phyloP scores from a whole-genome alignment of 1,140 invertebrate genomes.

The Apis florea region DNA sequence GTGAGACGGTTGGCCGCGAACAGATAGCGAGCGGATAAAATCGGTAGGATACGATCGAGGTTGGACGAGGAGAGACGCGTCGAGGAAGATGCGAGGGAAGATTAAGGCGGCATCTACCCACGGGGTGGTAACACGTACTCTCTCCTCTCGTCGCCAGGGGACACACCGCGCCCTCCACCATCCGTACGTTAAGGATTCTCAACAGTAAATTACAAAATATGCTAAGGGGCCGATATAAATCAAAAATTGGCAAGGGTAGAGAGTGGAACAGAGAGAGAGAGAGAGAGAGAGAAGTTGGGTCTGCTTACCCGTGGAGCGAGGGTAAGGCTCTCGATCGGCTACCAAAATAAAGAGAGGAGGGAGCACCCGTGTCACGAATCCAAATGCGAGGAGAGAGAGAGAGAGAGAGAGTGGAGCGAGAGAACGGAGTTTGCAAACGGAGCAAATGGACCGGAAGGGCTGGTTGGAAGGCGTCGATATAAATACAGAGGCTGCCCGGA shows the following conservation, averaged over 20 bases:
- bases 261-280: constrained; percentile 12
- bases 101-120: constrained; percentile 71
- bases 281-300: constrained; percentile 12
- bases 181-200: constrained; percentile 78
- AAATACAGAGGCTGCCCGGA: constrained; percentile 38
- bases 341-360: constrained; percentile 63
- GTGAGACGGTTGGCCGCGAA: background rate
- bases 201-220: constrained; percentile 79
- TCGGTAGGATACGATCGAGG: background rate
- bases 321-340: constrained; percentile 27
- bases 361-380: constrained; percentile 58
- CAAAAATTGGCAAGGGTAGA: constrained; percentile 72
- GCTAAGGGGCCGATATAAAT: constrained; percentile 80
- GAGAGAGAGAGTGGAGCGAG: background rate
- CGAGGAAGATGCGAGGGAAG: constrained; percentile 71
- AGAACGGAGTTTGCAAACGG: constrained; percentile 76
- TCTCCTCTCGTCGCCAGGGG: constrained; percentile 4
- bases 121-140: constrained; percentile 62
- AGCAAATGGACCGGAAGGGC: constrained; percentile 77
- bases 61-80: constrained; percentile 38
- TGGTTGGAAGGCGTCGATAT: constrained; percentile 37
- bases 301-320: constrained; percentile 19
- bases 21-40: constrained; percentile 31
- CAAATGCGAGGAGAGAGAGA: constrained; percentile 37
- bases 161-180: background rate